A percentile compares a stretch with the other conserved stretches of the same genome.
Conservation (phyloP, 2,113 vertebrate species). For the Dasypus novemcinctus region DNA sequence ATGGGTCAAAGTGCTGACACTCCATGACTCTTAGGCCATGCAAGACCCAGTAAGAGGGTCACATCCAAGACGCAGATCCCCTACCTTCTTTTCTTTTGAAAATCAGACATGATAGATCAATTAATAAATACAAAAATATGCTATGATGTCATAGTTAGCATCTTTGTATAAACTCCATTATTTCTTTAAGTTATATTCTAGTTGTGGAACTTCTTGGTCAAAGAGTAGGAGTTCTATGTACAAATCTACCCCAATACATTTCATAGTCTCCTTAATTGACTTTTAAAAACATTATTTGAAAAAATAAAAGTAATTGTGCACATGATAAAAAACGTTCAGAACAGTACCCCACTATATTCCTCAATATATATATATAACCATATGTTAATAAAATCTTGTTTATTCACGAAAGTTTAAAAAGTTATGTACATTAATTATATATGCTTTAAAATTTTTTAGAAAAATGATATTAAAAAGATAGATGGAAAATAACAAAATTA, state of each 20-base stretch:
- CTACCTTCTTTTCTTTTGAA: too few relatives aligned
- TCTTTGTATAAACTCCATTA: slow-evolving; percentile 17
- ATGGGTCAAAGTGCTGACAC: too few relatives aligned
- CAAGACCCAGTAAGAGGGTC: too few relatives aligned
- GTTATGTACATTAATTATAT: neutral
- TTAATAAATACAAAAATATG: too few relatives aligned
- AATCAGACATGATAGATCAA: too few relatives aligned
- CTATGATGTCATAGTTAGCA: neutral
- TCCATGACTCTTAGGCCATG: too few relatives aligned
- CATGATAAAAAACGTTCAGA: too few relatives aligned
- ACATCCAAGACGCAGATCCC: too few relatives aligned
- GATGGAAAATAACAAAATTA: neutral
- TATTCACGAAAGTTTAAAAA: neutral
- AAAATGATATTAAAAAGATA: neutral
- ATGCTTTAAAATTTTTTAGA: neutral
- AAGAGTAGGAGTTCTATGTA: neutral
- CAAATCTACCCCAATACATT: neutral
- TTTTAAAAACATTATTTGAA: neutral
- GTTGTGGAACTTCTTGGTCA: neutral
- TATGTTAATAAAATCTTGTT: neutral
- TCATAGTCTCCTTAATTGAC: neutral
- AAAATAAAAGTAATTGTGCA: neutral
- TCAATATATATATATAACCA: neutral
- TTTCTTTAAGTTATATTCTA: neutral
- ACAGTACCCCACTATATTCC: neutral